Conservation (phyloP, 2,888 invertebrate species). For the Yponomeuta plumbellus region DNA sequence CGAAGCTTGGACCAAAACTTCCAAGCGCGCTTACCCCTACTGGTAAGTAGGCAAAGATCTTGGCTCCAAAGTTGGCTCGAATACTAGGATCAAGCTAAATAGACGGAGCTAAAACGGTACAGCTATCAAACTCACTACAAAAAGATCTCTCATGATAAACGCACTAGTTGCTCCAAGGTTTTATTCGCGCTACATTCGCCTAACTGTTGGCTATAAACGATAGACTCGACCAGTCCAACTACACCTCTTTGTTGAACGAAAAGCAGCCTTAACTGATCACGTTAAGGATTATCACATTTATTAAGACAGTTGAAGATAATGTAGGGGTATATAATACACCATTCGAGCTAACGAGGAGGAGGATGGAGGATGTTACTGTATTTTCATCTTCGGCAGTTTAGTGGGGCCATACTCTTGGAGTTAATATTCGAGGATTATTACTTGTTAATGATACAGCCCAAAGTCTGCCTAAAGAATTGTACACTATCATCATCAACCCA, state of each 20-base stretch:
- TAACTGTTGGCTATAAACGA: conserved; percentile 9
- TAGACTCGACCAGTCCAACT: not conserved
- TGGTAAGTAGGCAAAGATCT: not conserved
- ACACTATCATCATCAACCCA: no score
- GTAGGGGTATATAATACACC: conserved; percentile 36
- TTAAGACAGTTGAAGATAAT: not conserved
- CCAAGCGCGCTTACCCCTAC: no score
- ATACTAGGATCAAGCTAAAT: not conserved
- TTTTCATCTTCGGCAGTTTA: conserved; percentile 17
- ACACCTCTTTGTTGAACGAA: not conserved
- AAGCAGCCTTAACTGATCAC: not conserved
- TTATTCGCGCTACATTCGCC: conserved; percentile 10
- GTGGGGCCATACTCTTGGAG: conserved; percentile 1
- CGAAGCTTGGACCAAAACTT: not conserved
- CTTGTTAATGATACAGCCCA: not conserved
- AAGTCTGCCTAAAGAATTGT: no score
- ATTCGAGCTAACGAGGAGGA: conserved; percentile 30
- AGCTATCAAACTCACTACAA: conserved; percentile 7
- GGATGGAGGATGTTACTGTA: conserved; percentile 23
- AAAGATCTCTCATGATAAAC: conserved; percentile 5
- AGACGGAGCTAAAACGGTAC: not conserved
- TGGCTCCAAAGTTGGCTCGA: not conserved
- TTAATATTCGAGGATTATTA: conserved; percentile 2
- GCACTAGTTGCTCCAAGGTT: conserved; percentile 15
- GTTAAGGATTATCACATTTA: not conserved